A percentile compares a stretch with the other conserved stretches of the same genome.
Conservation (phyloP, 2,797 vertebrate species). For the Acanthurus tractus region DNA sequence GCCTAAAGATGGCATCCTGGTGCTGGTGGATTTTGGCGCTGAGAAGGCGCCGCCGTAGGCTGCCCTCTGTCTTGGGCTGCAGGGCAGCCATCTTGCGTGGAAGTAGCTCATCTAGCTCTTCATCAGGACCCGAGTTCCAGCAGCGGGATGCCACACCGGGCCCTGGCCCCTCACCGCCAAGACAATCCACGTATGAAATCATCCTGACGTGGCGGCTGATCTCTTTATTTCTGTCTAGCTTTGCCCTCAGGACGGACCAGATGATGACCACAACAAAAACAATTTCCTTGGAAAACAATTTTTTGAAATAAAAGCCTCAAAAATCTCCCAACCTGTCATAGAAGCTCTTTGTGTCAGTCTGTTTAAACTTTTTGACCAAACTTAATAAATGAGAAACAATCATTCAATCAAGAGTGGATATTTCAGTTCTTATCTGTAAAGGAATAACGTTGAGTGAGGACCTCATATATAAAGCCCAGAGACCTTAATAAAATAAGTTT, state of each 20-base stretch:
- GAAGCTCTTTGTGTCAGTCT: background rate
- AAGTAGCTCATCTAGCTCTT: slow-evolving; percentile 74
- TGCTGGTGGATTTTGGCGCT: slow-evolving; percentile 76
- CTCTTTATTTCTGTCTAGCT: background rate
- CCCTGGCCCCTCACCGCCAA: slow-evolving; percentile 63
- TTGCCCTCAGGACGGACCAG: slow-evolving; percentile 14
- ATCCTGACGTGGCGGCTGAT: slow-evolving; percentile 23
- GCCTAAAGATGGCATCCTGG: slow-evolving; percentile 49
- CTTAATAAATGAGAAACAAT: background rate
- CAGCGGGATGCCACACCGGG: slow-evolving; percentile 44
- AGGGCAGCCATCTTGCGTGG: slow-evolving; percentile 68
- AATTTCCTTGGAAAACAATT: background rate
- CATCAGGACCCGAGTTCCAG: slow-evolving; percentile 57
- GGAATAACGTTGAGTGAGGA: background rate
- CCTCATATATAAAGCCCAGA: slow-evolving; percentile 15
- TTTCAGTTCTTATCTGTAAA: no score
- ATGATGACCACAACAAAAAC: background rate
- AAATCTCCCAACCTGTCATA: background rate
- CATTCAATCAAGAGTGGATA: no score
- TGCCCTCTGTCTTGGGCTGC: slow-evolving; percentile 73
- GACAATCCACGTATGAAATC: slow-evolving; percentile 80
- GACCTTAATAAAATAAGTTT: background rate
- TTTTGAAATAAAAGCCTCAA: slow-evolving; percentile 38
- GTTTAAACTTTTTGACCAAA: background rate
- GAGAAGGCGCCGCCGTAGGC: slow-evolving; percentile 76